Evolutionary conservation across 2,888 invertebrate genomes (phyloP).

Genomic region (Mesorhabditis belari): DNA sequence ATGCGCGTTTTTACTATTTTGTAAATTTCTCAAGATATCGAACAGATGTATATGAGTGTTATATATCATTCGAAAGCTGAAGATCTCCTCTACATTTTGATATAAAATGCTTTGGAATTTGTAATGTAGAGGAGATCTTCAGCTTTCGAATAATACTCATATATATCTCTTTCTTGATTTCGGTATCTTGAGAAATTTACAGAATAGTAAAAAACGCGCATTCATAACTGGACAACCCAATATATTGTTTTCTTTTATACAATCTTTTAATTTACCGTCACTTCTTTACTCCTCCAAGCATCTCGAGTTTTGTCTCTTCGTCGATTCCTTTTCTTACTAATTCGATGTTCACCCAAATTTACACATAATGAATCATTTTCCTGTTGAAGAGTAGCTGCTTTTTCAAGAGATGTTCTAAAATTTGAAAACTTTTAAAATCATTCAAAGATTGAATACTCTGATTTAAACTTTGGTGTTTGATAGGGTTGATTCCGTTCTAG

Average conservation of each 20-base stretch:
- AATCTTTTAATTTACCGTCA: conserved; percentile 8
- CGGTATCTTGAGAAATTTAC: no score
- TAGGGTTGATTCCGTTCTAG: neutral
- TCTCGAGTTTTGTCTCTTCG: conserved; percentile 22
- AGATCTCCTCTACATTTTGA: no score
- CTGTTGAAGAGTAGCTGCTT: no score
- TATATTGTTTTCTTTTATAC: no score
- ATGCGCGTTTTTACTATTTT: neutral
- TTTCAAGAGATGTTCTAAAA: no score
- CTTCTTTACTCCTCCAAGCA: conserved; percentile 19
- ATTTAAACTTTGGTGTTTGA: neutral
- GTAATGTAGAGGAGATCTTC: no score
- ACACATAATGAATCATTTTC: conserved; percentile 5
- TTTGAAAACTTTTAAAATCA: conserved; percentile 14
- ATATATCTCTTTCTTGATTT: no score
- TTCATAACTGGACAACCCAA: no score
- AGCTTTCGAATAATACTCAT: no score
- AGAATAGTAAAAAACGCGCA: no score
- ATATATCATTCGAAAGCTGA: neutral
- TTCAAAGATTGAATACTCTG: neutral
- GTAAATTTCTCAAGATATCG: no score
- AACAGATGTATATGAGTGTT: neutral
- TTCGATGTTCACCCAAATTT: conserved; percentile 16
- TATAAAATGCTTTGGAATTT: neutral
- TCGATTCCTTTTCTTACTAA: conserved; percentile 15